Conservation (phyloP, 2,888 invertebrate species). For the Xanthorhoe designata region DNA sequence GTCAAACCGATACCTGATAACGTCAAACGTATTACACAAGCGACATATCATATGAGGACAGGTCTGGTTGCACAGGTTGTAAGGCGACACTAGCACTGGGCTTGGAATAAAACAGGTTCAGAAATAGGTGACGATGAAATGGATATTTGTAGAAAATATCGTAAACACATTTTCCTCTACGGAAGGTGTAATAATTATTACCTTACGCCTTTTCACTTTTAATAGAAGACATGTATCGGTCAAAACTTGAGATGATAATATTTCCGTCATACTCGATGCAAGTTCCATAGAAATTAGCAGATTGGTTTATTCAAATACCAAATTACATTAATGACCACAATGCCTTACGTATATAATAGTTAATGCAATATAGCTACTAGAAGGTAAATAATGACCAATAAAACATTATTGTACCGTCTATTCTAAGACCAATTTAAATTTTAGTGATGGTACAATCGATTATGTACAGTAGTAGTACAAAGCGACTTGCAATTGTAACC, state of each 20-base stretch:
- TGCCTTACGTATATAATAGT: constrained; percentile 2
- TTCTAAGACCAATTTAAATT: constrained; percentile 34
- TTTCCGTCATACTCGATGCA: not conserved
- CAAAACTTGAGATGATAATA: not conserved
- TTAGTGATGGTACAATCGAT: constrained; percentile 39
- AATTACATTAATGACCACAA: constrained; percentile 9
- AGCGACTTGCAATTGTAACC: constrained; percentile 40
- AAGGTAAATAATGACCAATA: constrained; percentile 35
- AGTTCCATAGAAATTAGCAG: not conserved
- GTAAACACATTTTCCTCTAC: not conserved
- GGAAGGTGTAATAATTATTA: not conserved
- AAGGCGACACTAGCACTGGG: constrained; percentile 23
- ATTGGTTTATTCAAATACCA: constrained; percentile 12
- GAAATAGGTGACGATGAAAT: constrained; percentile 26
- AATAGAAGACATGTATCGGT: not conserved
- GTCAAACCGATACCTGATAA: constrained; percentile 24
- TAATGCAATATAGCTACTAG: constrained; percentile 9
- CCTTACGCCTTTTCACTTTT: not conserved
- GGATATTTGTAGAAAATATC: constrained; percentile 13
- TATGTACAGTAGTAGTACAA: constrained; percentile 35
- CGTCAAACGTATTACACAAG: constrained; percentile 25
- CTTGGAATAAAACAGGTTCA: constrained; percentile 18
- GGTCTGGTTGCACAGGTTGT: constrained; percentile 28
- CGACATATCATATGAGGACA: constrained; percentile 20
- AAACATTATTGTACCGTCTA: constrained; percentile 32